phyloP scores from a whole-genome alignment of 2,888 invertebrate species.

The Ophion obscuratus region DNA sequence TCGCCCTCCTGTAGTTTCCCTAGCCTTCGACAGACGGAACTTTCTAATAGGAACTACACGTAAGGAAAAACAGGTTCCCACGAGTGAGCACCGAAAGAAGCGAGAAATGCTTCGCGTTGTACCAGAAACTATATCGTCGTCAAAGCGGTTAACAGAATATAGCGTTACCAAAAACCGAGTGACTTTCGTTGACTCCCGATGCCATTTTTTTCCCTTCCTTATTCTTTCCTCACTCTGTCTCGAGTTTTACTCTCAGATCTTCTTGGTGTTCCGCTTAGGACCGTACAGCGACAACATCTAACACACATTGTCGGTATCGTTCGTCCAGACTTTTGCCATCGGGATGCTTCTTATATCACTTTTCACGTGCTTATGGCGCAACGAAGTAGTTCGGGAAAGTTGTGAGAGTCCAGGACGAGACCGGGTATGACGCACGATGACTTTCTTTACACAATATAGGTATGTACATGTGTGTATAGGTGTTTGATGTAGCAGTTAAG shows the following conservation, averaged over 20 bases:
- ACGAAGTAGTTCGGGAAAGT: conserved; percentile 55
- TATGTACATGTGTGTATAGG: background rate
- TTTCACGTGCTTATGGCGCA: conserved; percentile 44
- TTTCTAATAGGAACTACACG: background rate
- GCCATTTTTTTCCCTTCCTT: conserved; percentile 43
- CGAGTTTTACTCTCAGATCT: conserved; percentile 3
- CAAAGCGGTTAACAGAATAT: conserved; percentile 10
- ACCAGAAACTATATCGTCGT: conserved; percentile 26
- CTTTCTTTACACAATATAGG: background rate
- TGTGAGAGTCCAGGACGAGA: conserved; percentile 32
- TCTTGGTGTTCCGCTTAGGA: conserved; percentile 27
- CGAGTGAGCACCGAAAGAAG: background rate
- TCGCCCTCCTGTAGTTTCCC: too few relatives aligned
- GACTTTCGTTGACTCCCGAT: conserved; percentile 11
- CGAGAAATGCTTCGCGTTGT: background rate
- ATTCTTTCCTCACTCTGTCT: conserved; percentile 1
- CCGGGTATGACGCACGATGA: conserved; percentile 23
- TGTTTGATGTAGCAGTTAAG: conserved; percentile 7
- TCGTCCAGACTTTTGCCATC: conserved; percentile 29
- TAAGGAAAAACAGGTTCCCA: background rate
- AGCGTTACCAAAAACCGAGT: conserved; percentile 42
- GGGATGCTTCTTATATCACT: conserved; percentile 44
- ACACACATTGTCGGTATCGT: background rate
- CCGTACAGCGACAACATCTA: conserved; percentile 13
- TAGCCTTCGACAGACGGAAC: background rate